Conservation (phyloP, 2,888 invertebrate species). For the Hyppa rectilinea region DNA sequence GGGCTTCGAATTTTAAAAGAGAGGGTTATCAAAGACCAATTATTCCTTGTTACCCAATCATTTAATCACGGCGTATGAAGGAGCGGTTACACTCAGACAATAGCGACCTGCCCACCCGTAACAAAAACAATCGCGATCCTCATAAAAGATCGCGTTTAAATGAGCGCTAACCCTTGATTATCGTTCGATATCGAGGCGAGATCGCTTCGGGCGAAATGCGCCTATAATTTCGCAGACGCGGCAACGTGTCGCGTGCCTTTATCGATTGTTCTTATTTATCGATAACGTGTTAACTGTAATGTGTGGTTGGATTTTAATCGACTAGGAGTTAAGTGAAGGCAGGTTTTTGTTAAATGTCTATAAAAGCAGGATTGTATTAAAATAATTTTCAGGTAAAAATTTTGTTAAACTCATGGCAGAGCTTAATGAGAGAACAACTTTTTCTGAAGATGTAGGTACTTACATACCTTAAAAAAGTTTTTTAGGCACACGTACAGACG, state of each 20-base stretch:
- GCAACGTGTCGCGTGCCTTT: slow-evolving; percentile 63
- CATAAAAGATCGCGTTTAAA: slow-evolving; percentile 68
- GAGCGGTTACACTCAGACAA: slow-evolving; percentile 33
- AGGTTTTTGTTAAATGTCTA: background rate
- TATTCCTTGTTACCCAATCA: slow-evolving; percentile 26
- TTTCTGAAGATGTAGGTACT: background rate
- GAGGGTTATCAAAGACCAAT: slow-evolving; percentile 8
- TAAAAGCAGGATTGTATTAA: background rate
- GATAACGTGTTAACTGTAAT: slow-evolving; percentile 53
- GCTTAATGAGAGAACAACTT: background rate
- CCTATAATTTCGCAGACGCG: slow-evolving; percentile 65
- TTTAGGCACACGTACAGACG: too few species aligned
- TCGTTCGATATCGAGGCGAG: slow-evolving; percentile 63
- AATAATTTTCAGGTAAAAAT: background rate
- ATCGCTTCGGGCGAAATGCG: slow-evolving; percentile 66
- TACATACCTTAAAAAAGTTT: too few species aligned
- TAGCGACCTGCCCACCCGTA: slow-evolving; percentile 29
- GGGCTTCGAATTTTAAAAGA: too few species aligned
- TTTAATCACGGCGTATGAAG: slow-evolving; percentile 38
- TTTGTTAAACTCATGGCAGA: background rate
- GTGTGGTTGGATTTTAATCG: slow-evolving; percentile 49
- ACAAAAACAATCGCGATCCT: slow-evolving; percentile 42
- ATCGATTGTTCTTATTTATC: slow-evolving; percentile 62
- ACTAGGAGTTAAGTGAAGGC: slow-evolving; percentile 11
- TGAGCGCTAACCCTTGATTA: slow-evolving; percentile 68